A percentile compares a stretch with the other conserved stretches of the same genome.
These are phyloP conservation scores for Condylostylus longicornis DNA, from an alignment of 1,140 invertebrate genomes.

Conservation along the genomic window DNA sequence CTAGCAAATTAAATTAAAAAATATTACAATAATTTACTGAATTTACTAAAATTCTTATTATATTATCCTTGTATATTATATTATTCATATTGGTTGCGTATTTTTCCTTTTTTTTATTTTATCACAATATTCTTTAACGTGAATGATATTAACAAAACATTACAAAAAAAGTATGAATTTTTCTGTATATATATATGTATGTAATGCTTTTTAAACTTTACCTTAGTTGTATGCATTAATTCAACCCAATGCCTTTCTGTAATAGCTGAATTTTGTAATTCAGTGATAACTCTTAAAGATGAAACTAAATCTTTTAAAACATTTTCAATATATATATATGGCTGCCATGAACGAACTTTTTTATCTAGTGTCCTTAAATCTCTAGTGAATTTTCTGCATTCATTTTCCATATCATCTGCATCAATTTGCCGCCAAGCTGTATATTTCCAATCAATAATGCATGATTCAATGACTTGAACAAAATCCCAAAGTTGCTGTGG, in stretches of 20 bases:
- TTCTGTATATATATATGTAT: background rate
- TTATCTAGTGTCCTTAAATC: constrained; percentile 67
- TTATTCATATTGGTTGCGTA: no score
- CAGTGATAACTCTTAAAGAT: constrained; percentile 63
- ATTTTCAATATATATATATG: constrained; percentile 48
- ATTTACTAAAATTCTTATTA: no score
- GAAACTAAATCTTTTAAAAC: constrained; percentile 61
- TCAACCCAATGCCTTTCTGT: constrained; percentile 75
- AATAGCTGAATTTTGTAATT: constrained; percentile 79
- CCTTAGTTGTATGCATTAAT: constrained; percentile 70
- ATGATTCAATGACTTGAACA: constrained; percentile 53
- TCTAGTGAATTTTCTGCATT: constrained; percentile 73
- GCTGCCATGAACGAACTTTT: constrained; percentile 60
- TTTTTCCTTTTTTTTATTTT: no score
- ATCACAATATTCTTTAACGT: no score
- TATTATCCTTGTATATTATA: no score
- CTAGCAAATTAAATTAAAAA: no score
- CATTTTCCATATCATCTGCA: constrained; percentile 74
- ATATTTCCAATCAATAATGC: constrained; percentile 67
- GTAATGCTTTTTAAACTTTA: constrained; percentile 21
- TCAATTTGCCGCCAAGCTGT: constrained; percentile 75
- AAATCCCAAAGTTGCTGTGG: constrained; percentile 76
- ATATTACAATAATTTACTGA: no score
- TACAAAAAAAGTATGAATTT: no score
- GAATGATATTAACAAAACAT: no score